Base-by-base conservation (phyloP, 2,888 invertebrate species). In the Actias luna region DNA sequence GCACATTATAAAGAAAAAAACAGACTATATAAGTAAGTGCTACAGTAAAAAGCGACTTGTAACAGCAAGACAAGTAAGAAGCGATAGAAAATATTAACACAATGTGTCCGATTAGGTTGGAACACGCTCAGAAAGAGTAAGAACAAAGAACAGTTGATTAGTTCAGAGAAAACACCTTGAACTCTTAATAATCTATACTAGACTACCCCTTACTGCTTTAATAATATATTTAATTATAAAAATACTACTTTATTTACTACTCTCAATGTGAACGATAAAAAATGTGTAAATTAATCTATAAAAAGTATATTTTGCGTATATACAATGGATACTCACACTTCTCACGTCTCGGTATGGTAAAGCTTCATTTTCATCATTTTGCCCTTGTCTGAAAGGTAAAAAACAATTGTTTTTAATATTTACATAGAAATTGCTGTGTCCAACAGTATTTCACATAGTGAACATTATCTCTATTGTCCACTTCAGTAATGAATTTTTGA, bases 331-430 rank as follows among this genome's bases (percentile, higher is more conserved):
- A 97, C 97, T 96, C 94, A 97, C 98, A 93, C 95, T 97, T 92
- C 96, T 94, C 59, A 96, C 95, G 66, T 95, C 95, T 74, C 96
- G 95, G 82, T 96, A 96, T 46, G 97, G 96, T 68, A 98, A 90
- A 68, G 96, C 95, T 88, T 98, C 98, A 69, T 95, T 96, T 92
- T 98, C 98, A 76, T 98, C 98, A 77, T 97, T 98, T 67, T 97
- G 96, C 31, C 97, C 97, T 88, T 98, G 95, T 64, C 98, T 98
- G 88, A 39, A 94, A 94, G 65, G 25, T 65, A 62, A 36, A 36
- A 36, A 1, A 36, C 10, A 2, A 39, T 39, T 39, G n/a, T 18
- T n/a, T n/a, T n/a, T n/a, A n/a, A n/a, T n/a, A n/a, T n/a, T n/a
- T n/a, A n/a, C n/a, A n/a, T n/a, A n/a, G n/a, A n/a, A n/a, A n/a